Evolutionary conservation across 2,797 vertebrate species (phyloP), one percentile per base, ranked within the genome.

Genomic region (Protonibea diacanthus): DNA sequence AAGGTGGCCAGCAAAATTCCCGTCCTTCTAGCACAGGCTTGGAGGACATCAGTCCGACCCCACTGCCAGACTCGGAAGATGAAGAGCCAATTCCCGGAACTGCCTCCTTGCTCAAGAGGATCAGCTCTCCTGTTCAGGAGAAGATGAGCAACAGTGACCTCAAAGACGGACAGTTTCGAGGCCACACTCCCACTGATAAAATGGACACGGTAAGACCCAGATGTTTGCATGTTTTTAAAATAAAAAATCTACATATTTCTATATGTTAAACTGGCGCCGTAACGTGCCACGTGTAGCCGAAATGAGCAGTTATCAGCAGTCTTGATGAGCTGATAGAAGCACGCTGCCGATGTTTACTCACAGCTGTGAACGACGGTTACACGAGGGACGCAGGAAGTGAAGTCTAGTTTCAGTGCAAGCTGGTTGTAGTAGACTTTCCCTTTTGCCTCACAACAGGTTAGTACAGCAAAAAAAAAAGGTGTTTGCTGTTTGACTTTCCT

Each of bases 11-110:
- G 73, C 95, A 95, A 1, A 96, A 96, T 60, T 97, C 97, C 0
- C 96, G 96, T n/a, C 97, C 97, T 58, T 95, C 95, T 55, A 99
- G 98, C 93, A 99, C 96, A 0, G 97, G 98, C 75, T 91, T 99
- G 88, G 98, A 99, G 92, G 98, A 99, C 71, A 97, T 99, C 76
- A 99, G 98, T 83, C 98, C 98, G 0, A 99, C 98, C 0, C 98
- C 98, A 0, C 95, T 99, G 89, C 97, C 98, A 0, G 98, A 99
- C 88, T 99, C 98, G 0, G 98, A 99, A 0, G 96, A 97, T 0
- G 98, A 99, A 0, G 98, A 97, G 71, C 93, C 95, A 0, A 89
- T 96, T 68, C 88, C 87, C 51, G 93, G 96, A 63, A 95, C 95
- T 0, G 94, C 94, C 68, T 85, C 95, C 2, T 79, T 95, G 38